Conservation (phyloP, 2,113 vertebrate genomes). For the Donacobius atricapilla region DNA sequence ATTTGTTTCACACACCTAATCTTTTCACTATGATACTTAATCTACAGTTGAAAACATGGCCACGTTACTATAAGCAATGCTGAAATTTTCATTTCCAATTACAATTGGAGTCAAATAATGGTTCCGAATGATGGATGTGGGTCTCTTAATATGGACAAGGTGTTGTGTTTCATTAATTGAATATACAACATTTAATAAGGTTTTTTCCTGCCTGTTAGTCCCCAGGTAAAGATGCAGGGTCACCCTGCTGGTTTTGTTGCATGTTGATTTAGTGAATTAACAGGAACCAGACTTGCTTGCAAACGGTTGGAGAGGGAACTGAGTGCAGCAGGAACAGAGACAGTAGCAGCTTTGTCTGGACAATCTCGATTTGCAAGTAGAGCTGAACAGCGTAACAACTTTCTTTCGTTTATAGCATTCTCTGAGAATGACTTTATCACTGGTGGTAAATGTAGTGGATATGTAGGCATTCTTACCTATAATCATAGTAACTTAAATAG, state of each 20-base stretch:
- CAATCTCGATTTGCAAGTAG: not conserved
- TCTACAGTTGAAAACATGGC: not conserved
- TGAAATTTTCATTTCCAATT: not conserved
- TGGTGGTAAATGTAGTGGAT: not conserved
- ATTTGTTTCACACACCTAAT: not conserved
- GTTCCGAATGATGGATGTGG: not conserved
- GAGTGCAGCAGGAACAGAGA: rapidly evolving
- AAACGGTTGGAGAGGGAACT: not conserved
- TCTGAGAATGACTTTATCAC: not conserved
- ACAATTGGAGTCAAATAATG: not conserved
- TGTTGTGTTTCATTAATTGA: not conserved
- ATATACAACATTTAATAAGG: not conserved
- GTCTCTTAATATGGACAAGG: not conserved
- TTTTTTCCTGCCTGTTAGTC: not conserved
- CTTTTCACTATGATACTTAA: not conserved
- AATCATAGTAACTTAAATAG: not conserved
- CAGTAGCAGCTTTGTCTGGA: not conserved
- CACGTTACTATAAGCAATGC: not conserved
- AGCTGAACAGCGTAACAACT: not conserved
- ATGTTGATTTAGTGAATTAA: not conserved
- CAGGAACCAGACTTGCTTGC: slow-evolving; percentile 2
- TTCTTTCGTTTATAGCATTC: not conserved
- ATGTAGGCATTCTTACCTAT: not conserved
- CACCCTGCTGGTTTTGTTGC: not conserved
- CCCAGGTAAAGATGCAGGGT: not conserved